These are phyloP conservation scores for Nomada goodeniana DNA, from an alignment of 2,888 invertebrate genomes.

Conservation along the genomic window DNA sequence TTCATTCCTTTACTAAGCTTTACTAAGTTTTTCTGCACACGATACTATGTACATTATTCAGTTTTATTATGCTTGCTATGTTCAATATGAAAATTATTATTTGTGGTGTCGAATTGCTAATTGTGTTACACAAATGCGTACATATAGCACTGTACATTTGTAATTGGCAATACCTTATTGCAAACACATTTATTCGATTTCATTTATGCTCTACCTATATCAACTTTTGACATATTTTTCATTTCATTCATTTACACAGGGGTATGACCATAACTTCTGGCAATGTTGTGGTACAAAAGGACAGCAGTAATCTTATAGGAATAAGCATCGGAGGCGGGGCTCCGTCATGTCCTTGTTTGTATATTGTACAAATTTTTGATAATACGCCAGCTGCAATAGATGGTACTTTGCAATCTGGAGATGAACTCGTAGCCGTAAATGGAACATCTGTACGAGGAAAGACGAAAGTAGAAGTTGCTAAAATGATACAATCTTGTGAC, in stretches of 20 bases:
- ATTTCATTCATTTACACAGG: constrained; percentile 86
- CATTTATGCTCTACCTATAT: not conserved
- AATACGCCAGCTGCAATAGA: constrained; percentile 98
- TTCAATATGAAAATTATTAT: not conserved
- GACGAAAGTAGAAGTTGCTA: constrained; percentile 99
- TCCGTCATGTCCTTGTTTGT: constrained; percentile 97
- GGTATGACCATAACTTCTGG: constrained; percentile 99
- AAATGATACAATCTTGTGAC: constrained; percentile 96
- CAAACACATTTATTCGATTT: constrained; percentile 7
- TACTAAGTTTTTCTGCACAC: not conserved
- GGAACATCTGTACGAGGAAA: constrained; percentile 97
- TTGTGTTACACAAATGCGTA: not conserved
- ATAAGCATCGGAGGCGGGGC: constrained; percentile 99
- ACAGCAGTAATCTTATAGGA: constrained; percentile 96
- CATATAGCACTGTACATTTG: not conserved
- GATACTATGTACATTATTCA: not conserved
- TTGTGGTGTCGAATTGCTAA: not conserved
- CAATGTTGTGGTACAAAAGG: constrained; percentile 95
- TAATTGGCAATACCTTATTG: not conserved
- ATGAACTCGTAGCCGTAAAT: constrained; percentile 98
- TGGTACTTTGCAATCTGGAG: constrained; percentile 97
- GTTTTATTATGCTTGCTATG: constrained; percentile 6
- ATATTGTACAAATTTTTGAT: constrained; percentile 99
- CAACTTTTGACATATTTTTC: constrained; percentile 1
- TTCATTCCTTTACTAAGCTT: not conserved